Conservation (phyloP, 2,113 vertebrate genomes). For the Sinosuthora webbiana region DNA sequence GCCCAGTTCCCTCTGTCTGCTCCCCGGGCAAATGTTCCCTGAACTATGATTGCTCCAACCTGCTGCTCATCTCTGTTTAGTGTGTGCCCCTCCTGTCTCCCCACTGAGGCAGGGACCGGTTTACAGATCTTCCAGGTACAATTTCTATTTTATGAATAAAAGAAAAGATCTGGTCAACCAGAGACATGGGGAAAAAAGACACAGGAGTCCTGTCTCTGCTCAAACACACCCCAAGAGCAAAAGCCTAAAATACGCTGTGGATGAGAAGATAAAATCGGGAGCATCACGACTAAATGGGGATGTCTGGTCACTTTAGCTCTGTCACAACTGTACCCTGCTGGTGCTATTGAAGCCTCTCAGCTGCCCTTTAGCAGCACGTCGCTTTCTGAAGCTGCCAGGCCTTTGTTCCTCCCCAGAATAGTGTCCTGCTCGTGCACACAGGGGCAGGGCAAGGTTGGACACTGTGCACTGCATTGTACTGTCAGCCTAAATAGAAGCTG, state of each 20-base stretch:
- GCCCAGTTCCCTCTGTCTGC: not conserved
- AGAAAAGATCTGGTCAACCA: not conserved
- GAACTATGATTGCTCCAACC: rapidly evolving
- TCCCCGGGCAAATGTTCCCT: rapidly evolving
- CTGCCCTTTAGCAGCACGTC: slow-evolving; percentile 27
- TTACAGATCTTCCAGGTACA: not conserved
- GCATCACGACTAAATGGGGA: not conserved
- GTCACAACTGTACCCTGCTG: not conserved
- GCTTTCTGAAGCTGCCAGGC: slow-evolving; percentile 42
- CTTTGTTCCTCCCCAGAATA: slow-evolving; percentile 60
- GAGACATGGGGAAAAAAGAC: not conserved
- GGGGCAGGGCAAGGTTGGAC: slow-evolving; percentile 52
- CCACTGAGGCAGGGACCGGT: not conserved
- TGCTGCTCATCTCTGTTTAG: not conserved
- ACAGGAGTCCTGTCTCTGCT: not conserved
- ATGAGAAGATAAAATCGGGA: not conserved
- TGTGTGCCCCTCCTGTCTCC: not conserved
- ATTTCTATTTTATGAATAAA: not conserved
- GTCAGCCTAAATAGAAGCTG: slow-evolving; percentile 70
- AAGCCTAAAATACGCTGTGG: not conserved
- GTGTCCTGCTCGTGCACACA: slow-evolving; percentile 18
- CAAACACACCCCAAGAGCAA: rapidly evolving
- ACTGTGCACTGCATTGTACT: slow-evolving; percentile 49
- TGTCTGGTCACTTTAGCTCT: not conserved
- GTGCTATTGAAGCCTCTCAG: not conserved